Evolutionary conservation across 2,888 invertebrate species (phyloP), one percentile per base, ranked within the genome.

Genomic region (Alsophila aescularia): DNA sequence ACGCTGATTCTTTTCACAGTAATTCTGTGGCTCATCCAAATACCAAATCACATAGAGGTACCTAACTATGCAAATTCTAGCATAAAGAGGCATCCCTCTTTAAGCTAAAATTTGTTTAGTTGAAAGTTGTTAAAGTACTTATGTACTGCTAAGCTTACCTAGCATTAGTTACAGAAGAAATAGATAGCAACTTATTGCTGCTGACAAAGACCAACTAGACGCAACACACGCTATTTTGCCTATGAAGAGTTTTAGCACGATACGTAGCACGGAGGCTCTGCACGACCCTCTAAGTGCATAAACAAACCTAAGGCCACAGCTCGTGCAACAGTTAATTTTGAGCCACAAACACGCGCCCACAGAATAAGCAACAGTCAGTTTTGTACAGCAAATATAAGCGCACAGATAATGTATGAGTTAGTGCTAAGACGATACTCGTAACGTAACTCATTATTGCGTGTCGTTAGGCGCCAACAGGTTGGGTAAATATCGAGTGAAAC

Each of bases 401-500:
- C 72, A 73, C 73, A 55, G 50, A 50, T 50, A 40, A 40, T 6
- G 18, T 32, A 43, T 29, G 14, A 40, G 54, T 50, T 50, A 39
- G 15, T 55, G 32, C 18, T 18, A 32, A 44, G 16, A 14, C 13
- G 42, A 31, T 31, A 43, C 73, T 79, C 68, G 69, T 75, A 70
- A 71, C 27, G 27, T 27, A 32, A 32, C 12, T 32, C 84, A 85
- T 90, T 87, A 90, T 86, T 77, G 79, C 85, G 70, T 84, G 90
- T 90, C 90, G 85, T 89, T 88, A 82, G 78, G 76, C 81, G 85
- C 79, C 76, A 89, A 89, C 76, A 72, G 79, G 67, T 77, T 76
- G 62, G 40, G 60, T 73, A 82, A 81, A 81, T 75, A 52, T 51
- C 18, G 42, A 60, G 52, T 60, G 62, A 56, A 62, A 57, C 37